phyloP scores from a whole-genome alignment of 2,797 vertebrate genomes.

The Otolemur crassicaudatus region DNA sequence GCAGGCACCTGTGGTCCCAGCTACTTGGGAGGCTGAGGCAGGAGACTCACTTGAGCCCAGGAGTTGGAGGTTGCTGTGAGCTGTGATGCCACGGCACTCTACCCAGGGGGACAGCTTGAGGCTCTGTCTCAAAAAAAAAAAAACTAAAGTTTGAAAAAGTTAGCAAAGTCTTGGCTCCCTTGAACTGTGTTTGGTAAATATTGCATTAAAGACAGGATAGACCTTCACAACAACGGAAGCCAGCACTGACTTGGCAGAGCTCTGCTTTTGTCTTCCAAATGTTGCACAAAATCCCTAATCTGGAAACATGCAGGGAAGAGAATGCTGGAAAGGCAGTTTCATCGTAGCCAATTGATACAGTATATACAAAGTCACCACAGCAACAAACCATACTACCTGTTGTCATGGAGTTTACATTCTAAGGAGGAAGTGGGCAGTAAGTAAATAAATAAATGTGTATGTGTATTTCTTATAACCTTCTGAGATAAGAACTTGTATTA shows the following conservation, averaged over 20 bases:
- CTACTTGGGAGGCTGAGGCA: too few species aligned
- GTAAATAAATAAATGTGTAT: neutral
- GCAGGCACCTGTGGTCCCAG: too few species aligned
- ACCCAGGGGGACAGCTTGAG: too few species aligned
- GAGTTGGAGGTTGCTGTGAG: too few species aligned
- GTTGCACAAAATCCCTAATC: neutral
- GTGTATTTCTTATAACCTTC: neutral
- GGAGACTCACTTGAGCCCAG: too few species aligned
- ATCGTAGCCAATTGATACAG: neutral
- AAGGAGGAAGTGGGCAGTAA: neutral
- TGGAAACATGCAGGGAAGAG: neutral
- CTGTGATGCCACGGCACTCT: too few species aligned
- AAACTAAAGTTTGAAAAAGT: neutral
- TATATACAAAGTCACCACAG: neutral
- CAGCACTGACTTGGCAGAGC: neutral
- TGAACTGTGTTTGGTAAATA: neutral
- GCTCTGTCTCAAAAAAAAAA: neutral
- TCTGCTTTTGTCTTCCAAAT: neutral
- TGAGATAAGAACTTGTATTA: neutral
- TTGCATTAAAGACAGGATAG: neutral
- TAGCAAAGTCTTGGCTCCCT: neutral
- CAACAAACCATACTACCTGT: neutral
- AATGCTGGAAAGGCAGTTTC: neutral
- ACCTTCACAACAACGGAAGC: too few species aligned
- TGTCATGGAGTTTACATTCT: neutral